Percentiles rank a stretch among this genome's conserved stretches.
Evolutionary conservation across 1,140 invertebrate species (phyloP).

Genomic region (Nasonia vitripennis): DNA sequence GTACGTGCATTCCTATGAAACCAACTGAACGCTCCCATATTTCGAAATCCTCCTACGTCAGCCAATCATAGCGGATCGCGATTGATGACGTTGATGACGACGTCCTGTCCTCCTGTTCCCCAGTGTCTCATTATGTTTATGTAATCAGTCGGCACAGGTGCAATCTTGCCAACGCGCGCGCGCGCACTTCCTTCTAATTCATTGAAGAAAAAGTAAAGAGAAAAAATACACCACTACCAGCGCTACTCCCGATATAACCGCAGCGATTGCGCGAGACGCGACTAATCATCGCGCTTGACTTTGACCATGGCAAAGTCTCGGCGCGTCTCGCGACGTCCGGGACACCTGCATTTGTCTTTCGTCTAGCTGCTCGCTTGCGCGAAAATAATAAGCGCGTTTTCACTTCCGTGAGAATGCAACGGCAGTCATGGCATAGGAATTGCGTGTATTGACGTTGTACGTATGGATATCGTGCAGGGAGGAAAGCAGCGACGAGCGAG

Average conservation of each 20-base stretch:
- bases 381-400: constrained; percentile 34
- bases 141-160: constrained; percentile 25
- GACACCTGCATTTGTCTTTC: constrained; percentile 39
- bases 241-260: neutral
- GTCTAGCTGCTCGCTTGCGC: neutral
- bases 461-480: neutral
- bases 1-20: neutral
- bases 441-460: neutral
- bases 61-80: neutral
- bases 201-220: constrained; percentile 25
- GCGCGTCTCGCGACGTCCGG: neutral
- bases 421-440: constrained; percentile 3
- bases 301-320: constrained; percentile 43
- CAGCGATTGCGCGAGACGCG: neutral
- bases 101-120: neutral
- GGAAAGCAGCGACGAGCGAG: neutral
- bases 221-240: neutral
- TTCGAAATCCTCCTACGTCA: neutral
- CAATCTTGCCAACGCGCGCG: neutral
- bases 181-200: constrained; percentile 21
- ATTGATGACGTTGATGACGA: too few relatives aligned
- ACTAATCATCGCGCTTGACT: constrained; percentile 42
- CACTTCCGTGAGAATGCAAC: constrained; percentile 44
- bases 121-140: neutral
- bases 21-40: neutral